These are phyloP conservation scores for Eupsittula cactorum DNA, from an alignment of 2,113 vertebrate species.

Conservation along the genomic window DNA sequence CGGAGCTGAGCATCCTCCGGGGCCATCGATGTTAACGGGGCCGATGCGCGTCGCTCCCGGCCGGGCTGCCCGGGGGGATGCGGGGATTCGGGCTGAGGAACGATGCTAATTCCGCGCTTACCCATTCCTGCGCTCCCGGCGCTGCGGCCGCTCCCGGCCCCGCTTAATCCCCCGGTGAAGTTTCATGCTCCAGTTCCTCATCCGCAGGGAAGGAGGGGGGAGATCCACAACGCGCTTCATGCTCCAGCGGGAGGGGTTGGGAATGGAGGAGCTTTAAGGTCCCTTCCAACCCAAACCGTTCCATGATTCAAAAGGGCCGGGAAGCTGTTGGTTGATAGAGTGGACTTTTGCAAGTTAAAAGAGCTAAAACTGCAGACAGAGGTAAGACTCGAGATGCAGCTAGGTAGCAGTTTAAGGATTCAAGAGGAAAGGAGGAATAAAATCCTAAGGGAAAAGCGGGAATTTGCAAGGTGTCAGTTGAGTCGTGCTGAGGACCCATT, in stretches of 20 bases:
- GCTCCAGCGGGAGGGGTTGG: neutral
- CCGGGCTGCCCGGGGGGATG: neutral
- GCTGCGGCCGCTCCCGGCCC: neutral
- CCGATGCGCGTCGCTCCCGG: neutral
- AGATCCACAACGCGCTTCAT: neutral
- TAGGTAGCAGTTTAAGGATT: neutral
- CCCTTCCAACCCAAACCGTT: neutral
- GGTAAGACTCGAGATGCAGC: neutral
- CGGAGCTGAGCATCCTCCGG: neutral
- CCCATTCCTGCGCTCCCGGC: neutral
- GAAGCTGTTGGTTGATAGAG: neutral
- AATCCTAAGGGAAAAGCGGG: neutral
- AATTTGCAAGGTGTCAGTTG: neutral
- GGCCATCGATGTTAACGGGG: neutral
- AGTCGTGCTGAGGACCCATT: neutral
- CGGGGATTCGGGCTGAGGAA: neutral
- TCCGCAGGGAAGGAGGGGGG: neutral
- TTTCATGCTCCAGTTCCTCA: slow-evolving; percentile 56
- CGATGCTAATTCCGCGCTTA: neutral
- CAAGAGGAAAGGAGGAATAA: neutral
- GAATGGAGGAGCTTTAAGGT: neutral
- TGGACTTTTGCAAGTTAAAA: neutral
- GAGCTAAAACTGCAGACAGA: neutral
- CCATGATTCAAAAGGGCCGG: neutral
- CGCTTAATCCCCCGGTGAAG: neutral